A percentile compares a stretch with the other conserved stretches of the same genome.
Evolutionary conservation across 2,113 vertebrate species (phyloP).

Genomic region (Lonchura striata): DNA sequence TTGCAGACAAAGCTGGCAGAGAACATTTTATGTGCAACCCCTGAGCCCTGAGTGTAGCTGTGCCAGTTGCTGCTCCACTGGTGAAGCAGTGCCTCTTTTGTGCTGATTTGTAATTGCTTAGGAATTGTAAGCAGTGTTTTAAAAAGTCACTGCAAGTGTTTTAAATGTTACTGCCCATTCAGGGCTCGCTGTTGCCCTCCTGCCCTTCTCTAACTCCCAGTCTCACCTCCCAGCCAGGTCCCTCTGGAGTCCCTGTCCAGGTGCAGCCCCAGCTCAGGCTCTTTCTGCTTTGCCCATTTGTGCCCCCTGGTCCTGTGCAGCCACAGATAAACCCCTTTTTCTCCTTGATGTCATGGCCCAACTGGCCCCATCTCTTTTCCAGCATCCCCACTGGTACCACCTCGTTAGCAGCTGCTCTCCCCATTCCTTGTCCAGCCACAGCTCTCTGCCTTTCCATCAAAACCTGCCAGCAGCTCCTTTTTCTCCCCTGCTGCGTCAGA

Average conservation of each 20-base stretch:
- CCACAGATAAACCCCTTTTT: neutral
- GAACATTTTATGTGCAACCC: neutral
- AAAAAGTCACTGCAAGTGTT: neutral
- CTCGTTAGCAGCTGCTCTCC: neutral
- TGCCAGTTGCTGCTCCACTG: neutral
- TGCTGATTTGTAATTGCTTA: neutral
- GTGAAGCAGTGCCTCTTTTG: neutral
- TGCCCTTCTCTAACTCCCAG: neutral
- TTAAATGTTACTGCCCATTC: neutral
- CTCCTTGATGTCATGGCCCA: neutral
- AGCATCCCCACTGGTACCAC: neutral
- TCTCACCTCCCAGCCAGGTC: neutral
- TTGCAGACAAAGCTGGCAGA: neutral
- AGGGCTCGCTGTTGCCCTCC: neutral
- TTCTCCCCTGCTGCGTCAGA: neutral
- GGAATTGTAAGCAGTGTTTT: neutral
- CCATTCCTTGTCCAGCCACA: neutral
- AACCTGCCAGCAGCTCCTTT: neutral
- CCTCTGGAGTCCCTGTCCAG: neutral
- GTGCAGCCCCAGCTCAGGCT: neutral
- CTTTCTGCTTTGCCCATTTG: neutral
- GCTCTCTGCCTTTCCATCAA: neutral
- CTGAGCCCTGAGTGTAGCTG: neutral
- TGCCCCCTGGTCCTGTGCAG: neutral
- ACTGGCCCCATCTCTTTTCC: neutral